These are phyloP conservation scores for Protobothrops flavoviridis DNA, from an alignment of 2,113 vertebrate genomes.

Conservation along the genomic window DNA sequence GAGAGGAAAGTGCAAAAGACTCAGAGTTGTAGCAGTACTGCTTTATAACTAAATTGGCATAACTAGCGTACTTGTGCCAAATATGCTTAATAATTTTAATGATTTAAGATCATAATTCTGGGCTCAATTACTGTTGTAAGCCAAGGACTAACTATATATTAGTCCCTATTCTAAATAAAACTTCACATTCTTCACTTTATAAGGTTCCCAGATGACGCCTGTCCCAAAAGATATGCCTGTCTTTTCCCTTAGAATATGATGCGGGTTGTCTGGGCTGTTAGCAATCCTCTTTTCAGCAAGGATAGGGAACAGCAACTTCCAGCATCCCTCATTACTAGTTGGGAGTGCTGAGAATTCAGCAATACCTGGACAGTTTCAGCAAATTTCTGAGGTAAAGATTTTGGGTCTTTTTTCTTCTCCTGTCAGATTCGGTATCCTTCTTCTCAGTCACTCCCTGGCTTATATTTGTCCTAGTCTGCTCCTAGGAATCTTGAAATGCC, in stretches of 20 bases:
- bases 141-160: background rate
- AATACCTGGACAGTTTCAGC: background rate
- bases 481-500: background rate
- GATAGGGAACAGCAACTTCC: background rate
- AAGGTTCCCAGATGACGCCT: background rate
- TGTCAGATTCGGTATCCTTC: background rate
- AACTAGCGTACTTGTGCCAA: slow-evolving; percentile 22
- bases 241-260: background rate
- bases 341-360: background rate
- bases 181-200: background rate
- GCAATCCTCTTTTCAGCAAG: background rate
- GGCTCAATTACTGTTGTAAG: background rate
- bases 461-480: background rate
- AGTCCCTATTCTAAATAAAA: background rate
- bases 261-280: background rate
- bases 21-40: slow-evolving; percentile 20
- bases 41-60: slow-evolving; percentile 42
- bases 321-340: background rate
- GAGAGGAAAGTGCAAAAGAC: slow-evolving; percentile 24
- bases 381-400: background rate
- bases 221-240: background rate
- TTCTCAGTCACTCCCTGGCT: background rate
- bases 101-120: background rate
- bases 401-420: background rate
- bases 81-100: background rate